A percentile compares a stretch with the other conserved stretches of the same genome.
These are phyloP conservation scores for Himalopsyche kuldschensis DNA, from an alignment of 2,888 invertebrate genomes.

Conservation along the genomic window DNA sequence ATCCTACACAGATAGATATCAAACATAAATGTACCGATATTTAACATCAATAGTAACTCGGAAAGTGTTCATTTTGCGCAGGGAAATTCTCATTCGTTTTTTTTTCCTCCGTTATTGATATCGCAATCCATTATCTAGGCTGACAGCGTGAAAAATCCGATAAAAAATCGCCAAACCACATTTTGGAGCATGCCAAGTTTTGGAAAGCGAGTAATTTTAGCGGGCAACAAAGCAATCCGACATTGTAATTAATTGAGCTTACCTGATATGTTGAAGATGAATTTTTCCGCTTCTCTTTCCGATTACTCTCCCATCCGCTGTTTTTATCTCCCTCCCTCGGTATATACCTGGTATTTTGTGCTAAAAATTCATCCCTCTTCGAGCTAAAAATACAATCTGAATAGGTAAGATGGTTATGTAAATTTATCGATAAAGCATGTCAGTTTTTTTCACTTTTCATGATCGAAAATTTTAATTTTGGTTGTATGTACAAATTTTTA, in stretches of 20 bases:
- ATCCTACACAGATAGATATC: neutral
- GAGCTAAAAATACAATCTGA: neutral
- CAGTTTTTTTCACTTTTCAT: neutral
- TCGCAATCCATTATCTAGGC: slow-evolving; percentile 16
- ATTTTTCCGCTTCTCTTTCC: slow-evolving; percentile 12
- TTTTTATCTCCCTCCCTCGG: neutral
- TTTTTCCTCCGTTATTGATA: slow-evolving; percentile 4
- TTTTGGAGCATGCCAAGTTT: neutral
- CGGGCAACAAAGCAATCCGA: slow-evolving; percentile 13
- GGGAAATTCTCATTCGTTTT: neutral
- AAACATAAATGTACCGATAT: neutral
- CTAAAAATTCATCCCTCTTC: neutral
- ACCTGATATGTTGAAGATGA: slow-evolving; percentile 1
- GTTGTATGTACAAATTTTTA: too few relatives aligned
- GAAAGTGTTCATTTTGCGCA: neutral
- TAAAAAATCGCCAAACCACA: slow-evolving; percentile 16
- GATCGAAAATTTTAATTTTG: neutral
- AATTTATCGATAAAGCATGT: neutral
- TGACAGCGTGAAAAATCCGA: slow-evolving; percentile 23
- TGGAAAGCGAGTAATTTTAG: neutral
- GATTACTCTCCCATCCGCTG: neutral
- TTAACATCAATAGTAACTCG: neutral
- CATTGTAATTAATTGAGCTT: slow-evolving; percentile 19
- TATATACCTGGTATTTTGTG: neutral
- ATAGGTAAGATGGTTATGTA: neutral